phyloP scores from a whole-genome alignment of 2,113 vertebrate species.

The Holacanthus passer region DNA sequence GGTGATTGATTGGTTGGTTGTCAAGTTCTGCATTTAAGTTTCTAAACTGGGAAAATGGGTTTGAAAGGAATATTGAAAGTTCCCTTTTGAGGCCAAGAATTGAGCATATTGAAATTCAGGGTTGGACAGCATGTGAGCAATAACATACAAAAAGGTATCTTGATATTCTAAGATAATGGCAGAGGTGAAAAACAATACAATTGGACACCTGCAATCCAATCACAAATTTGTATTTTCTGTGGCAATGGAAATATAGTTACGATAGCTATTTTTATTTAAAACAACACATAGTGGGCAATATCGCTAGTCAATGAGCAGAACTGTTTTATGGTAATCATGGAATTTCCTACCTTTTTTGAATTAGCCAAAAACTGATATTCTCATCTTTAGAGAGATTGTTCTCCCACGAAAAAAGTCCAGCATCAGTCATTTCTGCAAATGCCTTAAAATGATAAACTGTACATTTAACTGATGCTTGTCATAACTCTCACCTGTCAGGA shows the following conservation, averaged over 20 bases:
- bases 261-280: neutral
- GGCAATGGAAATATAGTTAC: neutral
- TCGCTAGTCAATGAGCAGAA: neutral
- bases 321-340: neutral
- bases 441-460: neutral
- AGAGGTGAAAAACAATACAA: neutral
- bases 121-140: neutral
- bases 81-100: neutral
- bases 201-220: neutral
- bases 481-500: neutral
- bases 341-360: neutral
- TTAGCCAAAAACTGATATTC: neutral
- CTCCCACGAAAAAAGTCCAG: neutral
- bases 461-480: neutral
- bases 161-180: neutral
- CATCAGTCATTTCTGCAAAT: neutral
- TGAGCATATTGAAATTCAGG: neutral
- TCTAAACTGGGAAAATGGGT: neutral
- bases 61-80: too few species aligned
- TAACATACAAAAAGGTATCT: neutral
- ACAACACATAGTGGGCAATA: neutral
- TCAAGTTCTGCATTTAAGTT: neutral
- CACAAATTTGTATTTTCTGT: neutral
- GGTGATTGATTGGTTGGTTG: conserved; percentile 1
- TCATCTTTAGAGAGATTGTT: neutral